These are phyloP conservation scores for Eristalis pertinax DNA, from an alignment of 2,888 invertebrate species.

Conservation along the genomic window DNA sequence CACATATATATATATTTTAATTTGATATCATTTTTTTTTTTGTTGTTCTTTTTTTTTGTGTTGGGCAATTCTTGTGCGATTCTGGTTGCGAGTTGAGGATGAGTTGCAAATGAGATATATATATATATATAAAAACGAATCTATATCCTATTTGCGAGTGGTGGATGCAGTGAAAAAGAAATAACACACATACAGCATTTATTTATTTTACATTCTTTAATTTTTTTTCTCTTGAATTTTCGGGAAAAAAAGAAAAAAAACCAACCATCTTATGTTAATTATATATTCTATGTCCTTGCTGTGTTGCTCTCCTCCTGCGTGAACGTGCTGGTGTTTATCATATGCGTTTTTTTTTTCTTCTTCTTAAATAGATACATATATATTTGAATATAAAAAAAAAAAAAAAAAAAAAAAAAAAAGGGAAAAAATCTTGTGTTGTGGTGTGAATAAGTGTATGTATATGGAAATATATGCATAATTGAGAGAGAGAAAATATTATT, in stretches of 20 bases:
- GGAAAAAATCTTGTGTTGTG: constrained; percentile 20
- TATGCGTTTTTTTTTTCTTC: too few relatives aligned
- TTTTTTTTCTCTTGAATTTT: constrained; percentile 10
- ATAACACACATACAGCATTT: neutral
- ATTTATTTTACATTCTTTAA: neutral
- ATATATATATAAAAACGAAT: neutral
- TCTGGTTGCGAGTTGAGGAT: constrained; percentile 45
- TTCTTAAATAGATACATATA: constrained; percentile 9
- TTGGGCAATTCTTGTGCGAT: constrained; percentile 29
- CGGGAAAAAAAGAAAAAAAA: too few relatives aligned
- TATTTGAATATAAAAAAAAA: too few relatives aligned
- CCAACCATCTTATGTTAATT: constrained; percentile 38
- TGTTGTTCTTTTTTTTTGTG: too few relatives aligned
- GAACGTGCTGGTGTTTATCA: constrained; percentile 23
- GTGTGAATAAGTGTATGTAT: constrained; percentile 13
- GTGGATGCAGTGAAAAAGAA: constrained; percentile 58
- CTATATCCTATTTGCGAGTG: constrained; percentile 41
- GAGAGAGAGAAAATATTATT: constrained; percentile 4
- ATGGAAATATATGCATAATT: neutral
- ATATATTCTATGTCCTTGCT: constrained; percentile 47
- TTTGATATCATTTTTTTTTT: neutral
- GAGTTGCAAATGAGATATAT: constrained; percentile 45
- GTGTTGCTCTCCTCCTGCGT: constrained; percentile 8
- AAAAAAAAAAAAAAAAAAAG: too few relatives aligned
- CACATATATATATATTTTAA: neutral